phyloP scores from a whole-genome alignment of 2,113 vertebrate genomes.

The Gasterosteus nipponicus region DNA sequence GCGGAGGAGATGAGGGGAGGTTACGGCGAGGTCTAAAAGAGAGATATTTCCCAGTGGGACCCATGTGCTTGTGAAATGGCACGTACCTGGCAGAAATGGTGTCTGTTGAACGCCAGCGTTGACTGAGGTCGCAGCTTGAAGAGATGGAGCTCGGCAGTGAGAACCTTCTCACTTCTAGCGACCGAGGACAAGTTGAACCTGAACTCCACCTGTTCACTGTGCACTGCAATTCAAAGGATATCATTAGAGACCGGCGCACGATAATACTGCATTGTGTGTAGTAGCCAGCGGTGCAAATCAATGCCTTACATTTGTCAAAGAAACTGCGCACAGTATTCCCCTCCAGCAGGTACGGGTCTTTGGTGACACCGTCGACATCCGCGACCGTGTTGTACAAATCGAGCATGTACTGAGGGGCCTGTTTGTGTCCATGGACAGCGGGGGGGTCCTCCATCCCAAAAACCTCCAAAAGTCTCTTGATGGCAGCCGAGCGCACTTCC shows the following conservation, averaged over 20 bases:
- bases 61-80: not conserved
- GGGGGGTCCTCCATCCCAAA: constrained; percentile 91
- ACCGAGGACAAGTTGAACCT: constrained; percentile 87
- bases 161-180: constrained; percentile 85
- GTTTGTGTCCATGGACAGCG: constrained; percentile 73
- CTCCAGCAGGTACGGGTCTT: constrained; percentile 85
- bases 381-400: constrained; percentile 90
- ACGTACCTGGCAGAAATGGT: constrained; percentile 89
- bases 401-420: constrained; percentile 92
- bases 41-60: not conserved
- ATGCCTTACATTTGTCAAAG: constrained; percentile 88
- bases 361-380: constrained; percentile 89
- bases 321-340: constrained; percentile 93
- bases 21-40: not conserved
- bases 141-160: constrained; percentile 90
- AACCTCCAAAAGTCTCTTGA: constrained; percentile 88
- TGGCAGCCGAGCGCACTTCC: constrained; percentile 81
- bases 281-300: not conserved
- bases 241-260: constrained; percentile 13
- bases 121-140: constrained; percentile 85
- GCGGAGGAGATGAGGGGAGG: not conserved
- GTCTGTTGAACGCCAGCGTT: constrained; percentile 67
- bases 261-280: not conserved
- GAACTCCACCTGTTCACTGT: constrained; percentile 83
- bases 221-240: constrained; percentile 67